Percentiles rank a stretch among this genome's conserved stretches.
These are phyloP conservation scores for Coleophora deauratella DNA, from an alignment of 2,888 invertebrate species.

Conservation along the genomic window DNA sequence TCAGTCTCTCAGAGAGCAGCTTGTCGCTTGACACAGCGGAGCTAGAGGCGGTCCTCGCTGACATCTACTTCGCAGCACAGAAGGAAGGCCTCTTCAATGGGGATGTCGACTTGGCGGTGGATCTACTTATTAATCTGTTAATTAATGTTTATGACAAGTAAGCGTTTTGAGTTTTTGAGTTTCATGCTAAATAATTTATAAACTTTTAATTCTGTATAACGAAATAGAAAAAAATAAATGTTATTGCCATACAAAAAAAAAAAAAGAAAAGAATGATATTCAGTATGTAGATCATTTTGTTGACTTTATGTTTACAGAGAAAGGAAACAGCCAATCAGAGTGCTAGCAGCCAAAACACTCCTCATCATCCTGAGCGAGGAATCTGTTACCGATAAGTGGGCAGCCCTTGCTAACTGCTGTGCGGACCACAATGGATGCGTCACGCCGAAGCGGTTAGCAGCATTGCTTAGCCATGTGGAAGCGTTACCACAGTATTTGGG, in stretches of 20 bases:
- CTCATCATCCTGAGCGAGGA: slow-evolving; percentile 79
- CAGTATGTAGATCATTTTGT: too few relatives aligned
- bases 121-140: slow-evolving; percentile 77
- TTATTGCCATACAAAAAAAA: too few relatives aligned
- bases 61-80: slow-evolving; percentile 82
- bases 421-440: slow-evolving; percentile 85
- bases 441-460: slow-evolving; percentile 75
- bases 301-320: slow-evolving; percentile 49
- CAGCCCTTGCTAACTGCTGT: slow-evolving; percentile 80
- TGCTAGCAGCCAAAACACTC: slow-evolving; percentile 79
- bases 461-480: slow-evolving; percentile 76
- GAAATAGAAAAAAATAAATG: too few relatives aligned
- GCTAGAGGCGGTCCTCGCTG: slow-evolving; percentile 80
- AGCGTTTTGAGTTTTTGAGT: slow-evolving; percentile 20
- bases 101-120: slow-evolving; percentile 77
- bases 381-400: slow-evolving; percentile 75
- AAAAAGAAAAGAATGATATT: too few relatives aligned
- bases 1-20: slow-evolving; percentile 79
- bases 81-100: slow-evolving; percentile 77
- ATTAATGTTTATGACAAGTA: slow-evolving; percentile 81
- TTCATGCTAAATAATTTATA: too few relatives aligned
- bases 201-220: too few relatives aligned
- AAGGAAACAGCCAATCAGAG: slow-evolving; percentile 76
- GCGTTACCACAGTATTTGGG: slow-evolving; percentile 76
- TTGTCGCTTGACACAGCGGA: slow-evolving; percentile 79